Percentiles rank a stretch among this genome's conserved stretches.
Evolutionary conservation across 2,888 invertebrate species (phyloP).

Genomic region (Melitaea athalia): DNA sequence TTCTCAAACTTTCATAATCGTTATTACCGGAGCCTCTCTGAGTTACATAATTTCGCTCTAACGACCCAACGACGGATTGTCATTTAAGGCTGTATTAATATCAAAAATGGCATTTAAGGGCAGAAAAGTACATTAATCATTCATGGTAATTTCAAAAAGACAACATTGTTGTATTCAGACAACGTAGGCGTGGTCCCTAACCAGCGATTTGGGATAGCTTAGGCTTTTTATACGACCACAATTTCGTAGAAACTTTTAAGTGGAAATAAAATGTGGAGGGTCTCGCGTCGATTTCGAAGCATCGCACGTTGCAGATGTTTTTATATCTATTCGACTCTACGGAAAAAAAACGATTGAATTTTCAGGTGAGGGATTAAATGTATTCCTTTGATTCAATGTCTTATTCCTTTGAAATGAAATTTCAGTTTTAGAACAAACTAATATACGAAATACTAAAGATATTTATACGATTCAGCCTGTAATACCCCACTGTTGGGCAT

Average conservation of each 20-base stretch:
- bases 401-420: too few species aligned
- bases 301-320: conserved; percentile 48
- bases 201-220: conserved; percentile 57
- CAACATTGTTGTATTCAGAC: conserved; percentile 23
- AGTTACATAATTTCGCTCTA: background rate
- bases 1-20: background rate
- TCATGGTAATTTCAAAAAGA: conserved; percentile 11
- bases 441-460: too few species aligned
- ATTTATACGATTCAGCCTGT: too few species aligned
- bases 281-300: conserved; percentile 51
- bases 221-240: conserved; percentile 60
- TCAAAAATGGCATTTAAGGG: conserved; percentile 2
- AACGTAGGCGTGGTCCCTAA: conserved; percentile 51
- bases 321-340: conserved; percentile 54
- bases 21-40: background rate
- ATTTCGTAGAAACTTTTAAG: conserved; percentile 61
- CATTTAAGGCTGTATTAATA: background rate
- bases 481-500: too few species aligned
- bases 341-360: conserved; percentile 8
- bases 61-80: background rate
- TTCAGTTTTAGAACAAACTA: too few species aligned
- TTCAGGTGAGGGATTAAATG: background rate
- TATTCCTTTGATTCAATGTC: background rate
- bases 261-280: conserved; percentile 58
- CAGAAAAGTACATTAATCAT: conserved; percentile 12